Conservation (phyloP, 1,140 invertebrate species). For the Drosophila chauvacae region DNA sequence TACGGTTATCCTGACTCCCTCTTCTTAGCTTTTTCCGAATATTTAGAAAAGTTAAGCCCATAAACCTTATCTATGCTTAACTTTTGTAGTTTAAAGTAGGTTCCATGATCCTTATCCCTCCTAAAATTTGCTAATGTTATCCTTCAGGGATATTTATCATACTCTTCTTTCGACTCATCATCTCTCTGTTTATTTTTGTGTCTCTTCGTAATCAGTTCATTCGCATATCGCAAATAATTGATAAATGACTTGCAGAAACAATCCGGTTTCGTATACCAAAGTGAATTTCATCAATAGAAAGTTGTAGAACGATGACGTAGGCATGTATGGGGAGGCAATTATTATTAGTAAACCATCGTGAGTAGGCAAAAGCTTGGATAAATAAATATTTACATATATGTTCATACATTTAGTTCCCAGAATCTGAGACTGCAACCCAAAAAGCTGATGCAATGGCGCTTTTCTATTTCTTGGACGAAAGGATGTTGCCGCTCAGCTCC, state of each 20-base stretch:
- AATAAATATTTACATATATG: constrained; percentile 17
- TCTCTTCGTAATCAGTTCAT: constrained; percentile 13
- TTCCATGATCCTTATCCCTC: background rate
- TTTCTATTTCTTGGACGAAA: constrained; percentile 18
- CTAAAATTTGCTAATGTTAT: too few relatives aligned
- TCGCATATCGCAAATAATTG: constrained; percentile 47
- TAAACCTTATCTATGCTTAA: background rate
- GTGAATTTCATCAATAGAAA: constrained; percentile 64
- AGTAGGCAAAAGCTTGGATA: constrained; percentile 20
- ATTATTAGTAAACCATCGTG: constrained; percentile 8
- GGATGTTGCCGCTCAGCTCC: constrained; percentile 8
- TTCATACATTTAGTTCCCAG: constrained; percentile 9
- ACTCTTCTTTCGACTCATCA: background rate
- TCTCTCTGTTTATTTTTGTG: background rate
- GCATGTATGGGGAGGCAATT: background rate
- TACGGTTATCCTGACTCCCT: background rate
- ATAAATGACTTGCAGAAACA: constrained; percentile 53
- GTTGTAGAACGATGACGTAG: constrained; percentile 63
- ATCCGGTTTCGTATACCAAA: constrained; percentile 6
- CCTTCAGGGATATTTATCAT: background rate
- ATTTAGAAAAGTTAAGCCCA: background rate
- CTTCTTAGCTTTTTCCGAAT: background rate
- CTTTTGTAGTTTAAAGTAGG: background rate
- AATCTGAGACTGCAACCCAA: constrained; percentile 11
- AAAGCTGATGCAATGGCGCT: constrained; percentile 45